Evolutionary conservation across 2,113 vertebrate species (phyloP).

Genomic region (Dascyllus trimaculatus): DNA sequence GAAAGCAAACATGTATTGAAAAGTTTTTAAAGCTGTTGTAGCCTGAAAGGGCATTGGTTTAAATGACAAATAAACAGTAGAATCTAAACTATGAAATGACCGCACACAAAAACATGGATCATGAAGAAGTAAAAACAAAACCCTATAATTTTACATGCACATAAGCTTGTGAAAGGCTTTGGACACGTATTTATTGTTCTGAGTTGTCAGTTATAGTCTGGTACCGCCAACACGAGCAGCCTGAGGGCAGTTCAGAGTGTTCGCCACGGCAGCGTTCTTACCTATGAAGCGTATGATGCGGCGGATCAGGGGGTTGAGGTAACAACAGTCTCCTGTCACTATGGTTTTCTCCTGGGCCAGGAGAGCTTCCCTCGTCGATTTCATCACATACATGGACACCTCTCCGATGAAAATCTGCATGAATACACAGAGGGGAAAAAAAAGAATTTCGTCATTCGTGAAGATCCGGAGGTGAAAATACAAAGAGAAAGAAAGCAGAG

Average conservation of each 20-base stretch:
- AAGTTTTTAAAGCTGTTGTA: no score
- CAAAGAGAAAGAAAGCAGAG: neutral
- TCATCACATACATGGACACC: constrained; percentile 98
- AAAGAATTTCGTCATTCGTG: neutral
- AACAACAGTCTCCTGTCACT: constrained; percentile 98
- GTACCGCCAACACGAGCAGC: neutral
- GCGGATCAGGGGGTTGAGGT: constrained; percentile 95
- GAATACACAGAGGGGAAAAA: neutral
- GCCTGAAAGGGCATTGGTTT: no score
- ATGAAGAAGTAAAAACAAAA: no score
- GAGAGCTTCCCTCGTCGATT: constrained; percentile 93
- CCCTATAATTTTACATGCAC: no score
- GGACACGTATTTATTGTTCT: no score
- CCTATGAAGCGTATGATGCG: constrained; percentile 97
- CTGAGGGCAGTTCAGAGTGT: neutral
- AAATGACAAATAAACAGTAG: no score
- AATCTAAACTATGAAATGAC: no score
- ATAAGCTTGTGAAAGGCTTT: no score
- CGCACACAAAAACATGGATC: no score
- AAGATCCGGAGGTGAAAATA: neutral
- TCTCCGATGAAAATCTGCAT: constrained; percentile 96
- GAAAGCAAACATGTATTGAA: no score
- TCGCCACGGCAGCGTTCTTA: constrained; percentile 70
- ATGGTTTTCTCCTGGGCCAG: constrained; percentile 97
- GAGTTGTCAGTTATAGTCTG: no score